A percentile compares a stretch with the other conserved stretches of the same genome.
Conservation (phyloP, 1,140 invertebrate species). For the Agraylea sexmaculata region DNA sequence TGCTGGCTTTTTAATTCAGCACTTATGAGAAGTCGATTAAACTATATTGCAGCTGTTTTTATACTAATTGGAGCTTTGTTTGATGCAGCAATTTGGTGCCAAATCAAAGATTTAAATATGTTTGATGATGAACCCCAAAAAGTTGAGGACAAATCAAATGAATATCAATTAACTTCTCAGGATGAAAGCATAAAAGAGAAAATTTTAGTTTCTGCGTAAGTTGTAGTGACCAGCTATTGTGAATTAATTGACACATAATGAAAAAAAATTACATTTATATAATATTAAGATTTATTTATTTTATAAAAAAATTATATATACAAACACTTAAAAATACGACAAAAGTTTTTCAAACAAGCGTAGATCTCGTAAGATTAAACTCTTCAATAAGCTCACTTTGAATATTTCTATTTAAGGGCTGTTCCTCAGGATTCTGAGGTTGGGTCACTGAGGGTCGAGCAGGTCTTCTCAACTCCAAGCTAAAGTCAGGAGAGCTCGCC, state of each 20-base stretch:
- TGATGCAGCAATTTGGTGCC: conserved; percentile 55
- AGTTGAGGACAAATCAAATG: too few relatives aligned
- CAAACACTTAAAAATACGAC: background rate
- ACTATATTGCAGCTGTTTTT: conserved; percentile 54
- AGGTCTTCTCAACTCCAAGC: conserved; percentile 7
- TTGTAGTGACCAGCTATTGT: too few relatives aligned
- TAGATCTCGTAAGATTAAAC: conserved; percentile 10
- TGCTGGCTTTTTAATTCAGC: conserved; percentile 62
- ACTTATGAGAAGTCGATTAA: conserved; percentile 49
- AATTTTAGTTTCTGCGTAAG: too few relatives aligned
- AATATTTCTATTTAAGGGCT: conserved; percentile 13
- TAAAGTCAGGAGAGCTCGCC: too few relatives aligned
- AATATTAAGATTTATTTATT: conserved; percentile 1
- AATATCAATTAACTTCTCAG: too few relatives aligned
- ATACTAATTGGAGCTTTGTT: conserved; percentile 51
- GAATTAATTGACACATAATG: too few relatives aligned
- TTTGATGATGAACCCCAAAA: conserved; percentile 63
- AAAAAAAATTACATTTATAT: background rate
- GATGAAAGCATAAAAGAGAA: too few relatives aligned
- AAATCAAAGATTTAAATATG: conserved; percentile 55
- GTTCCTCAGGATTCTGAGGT: conserved; percentile 11
- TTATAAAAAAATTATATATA: conserved; percentile 6
- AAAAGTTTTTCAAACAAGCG: background rate
- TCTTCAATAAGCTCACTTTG: conserved; percentile 15
- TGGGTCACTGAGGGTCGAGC: too few relatives aligned